These are phyloP conservation scores for Dascyllus trimaculatus DNA, from an alignment of 2,113 vertebrate species.

Conservation along the genomic window DNA sequence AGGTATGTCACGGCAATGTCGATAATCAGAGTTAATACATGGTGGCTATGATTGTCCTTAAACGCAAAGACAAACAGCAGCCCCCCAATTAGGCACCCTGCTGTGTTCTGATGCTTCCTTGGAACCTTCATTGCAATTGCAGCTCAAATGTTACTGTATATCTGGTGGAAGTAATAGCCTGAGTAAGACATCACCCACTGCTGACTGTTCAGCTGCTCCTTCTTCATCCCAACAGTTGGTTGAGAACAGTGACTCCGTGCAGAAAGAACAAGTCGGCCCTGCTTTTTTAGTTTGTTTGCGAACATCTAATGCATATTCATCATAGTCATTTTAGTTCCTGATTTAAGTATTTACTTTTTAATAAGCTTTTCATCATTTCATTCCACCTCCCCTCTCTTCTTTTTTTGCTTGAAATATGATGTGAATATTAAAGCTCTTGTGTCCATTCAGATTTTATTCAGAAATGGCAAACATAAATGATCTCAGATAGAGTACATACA, in stretches of 20 bases:
- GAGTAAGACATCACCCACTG: not conserved
- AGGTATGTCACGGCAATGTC: not conserved
- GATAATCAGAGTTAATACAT: not conserved
- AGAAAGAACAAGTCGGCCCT: not conserved
- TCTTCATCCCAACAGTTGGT: slow-evolving; percentile 1
- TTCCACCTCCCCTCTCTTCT: no score
- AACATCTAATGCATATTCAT: not conserved
- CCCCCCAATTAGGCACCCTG: not conserved
- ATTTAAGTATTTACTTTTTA: no score
- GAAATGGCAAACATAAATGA: no score
- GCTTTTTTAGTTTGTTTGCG: not conserved
- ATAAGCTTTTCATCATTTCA: no score
- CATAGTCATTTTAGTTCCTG: no score
- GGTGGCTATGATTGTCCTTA: not conserved
- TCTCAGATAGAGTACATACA: no score
- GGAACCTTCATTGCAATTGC: not conserved
- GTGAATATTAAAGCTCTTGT: no score
- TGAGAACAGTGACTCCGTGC: not conserved
- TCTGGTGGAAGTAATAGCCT: not conserved
- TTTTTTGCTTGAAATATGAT: no score
- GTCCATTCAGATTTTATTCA: no score
- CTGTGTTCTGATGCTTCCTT: slow-evolving; percentile 18
- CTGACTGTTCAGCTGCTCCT: slow-evolving; percentile 26
- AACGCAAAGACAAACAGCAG: slow-evolving; percentile 2
- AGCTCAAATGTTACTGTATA: not conserved